Base-by-base conservation (phyloP, 2,113 vertebrate genomes). In the Lampris incognitus region DNA sequence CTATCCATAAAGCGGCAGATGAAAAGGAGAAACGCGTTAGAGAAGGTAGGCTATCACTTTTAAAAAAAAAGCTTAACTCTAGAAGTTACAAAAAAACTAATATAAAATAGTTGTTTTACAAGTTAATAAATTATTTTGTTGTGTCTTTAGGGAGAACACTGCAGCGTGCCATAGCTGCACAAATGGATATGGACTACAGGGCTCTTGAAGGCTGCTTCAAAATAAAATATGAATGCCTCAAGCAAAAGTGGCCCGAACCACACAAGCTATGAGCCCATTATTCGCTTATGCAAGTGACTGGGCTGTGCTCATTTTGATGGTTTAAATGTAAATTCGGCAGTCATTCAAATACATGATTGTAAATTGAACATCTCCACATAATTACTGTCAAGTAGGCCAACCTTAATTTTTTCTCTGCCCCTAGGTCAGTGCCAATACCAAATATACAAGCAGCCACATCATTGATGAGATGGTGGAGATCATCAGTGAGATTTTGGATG, bases 341-440 rank as follows among this genome's bases (percentile, higher is more conserved):
- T 38, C 11, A 37, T 66, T 72, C 54, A 49, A 81, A 76, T 76
- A 71, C 48, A 69, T 56, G 40, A 69, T 69, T 73, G 52, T 55
- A 78, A 72, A 72, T 64, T 69, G 59, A 74, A 69, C 64, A 62
- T 72, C 41, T 79, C 39, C 57, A 59, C 44, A 68, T 68, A 67
- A 73, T 79, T 68, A 62, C 50, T 67, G 48, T 73, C 44, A 74
- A 74, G 58, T 37, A 37, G 51, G 51, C 51, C 44, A 65, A 65
- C n/a, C 11, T 9, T 57, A 79, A 61, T 79, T 60, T 55, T 6
- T 55, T 76, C 54, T 36, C n/a, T 62, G 58, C 38, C 48, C 37
- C 9, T 8, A 38, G 77, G 63, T 56, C 36, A 59, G 39, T 5
- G 44, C 61, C 51, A 59, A 6, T 46, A 57, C n/a, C 76, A 60